phyloP scores from a whole-genome alignment of 2,888 invertebrate species.

The Dynastes tityus region DNA sequence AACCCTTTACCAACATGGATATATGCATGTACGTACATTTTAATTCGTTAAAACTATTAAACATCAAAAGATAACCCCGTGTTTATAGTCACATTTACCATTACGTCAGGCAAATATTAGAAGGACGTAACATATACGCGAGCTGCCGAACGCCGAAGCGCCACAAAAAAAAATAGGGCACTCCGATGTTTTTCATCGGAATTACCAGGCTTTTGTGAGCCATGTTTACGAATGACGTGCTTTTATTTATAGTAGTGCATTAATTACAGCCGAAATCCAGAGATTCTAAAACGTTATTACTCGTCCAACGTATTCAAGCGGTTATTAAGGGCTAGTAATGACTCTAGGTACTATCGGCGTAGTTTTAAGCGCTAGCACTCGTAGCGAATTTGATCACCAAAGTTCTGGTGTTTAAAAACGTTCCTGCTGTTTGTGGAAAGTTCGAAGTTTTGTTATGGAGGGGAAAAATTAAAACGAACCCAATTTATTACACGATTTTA shows the following conservation, averaged over 20 bases:
- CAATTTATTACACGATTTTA: too few relatives aligned
- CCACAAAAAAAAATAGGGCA: neutral
- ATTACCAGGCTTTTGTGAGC: slow-evolving; percentile 3
- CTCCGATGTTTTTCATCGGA: neutral
- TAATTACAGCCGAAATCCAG: neutral
- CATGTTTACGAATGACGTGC: neutral
- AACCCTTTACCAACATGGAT: too few relatives aligned
- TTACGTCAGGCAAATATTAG: slow-evolving; percentile 6
- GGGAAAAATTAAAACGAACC: too few relatives aligned
- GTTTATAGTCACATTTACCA: slow-evolving; percentile 17
- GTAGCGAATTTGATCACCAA: too few relatives aligned
- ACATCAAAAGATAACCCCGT: slow-evolving; percentile 24
- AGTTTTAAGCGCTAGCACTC: too few relatives aligned
- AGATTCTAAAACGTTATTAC: neutral
- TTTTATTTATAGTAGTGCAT: slow-evolving; percentile 11
- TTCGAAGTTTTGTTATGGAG: too few relatives aligned
- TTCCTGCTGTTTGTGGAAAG: too few relatives aligned
- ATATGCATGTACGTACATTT: neutral
- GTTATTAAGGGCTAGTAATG: neutral
- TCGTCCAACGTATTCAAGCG: neutral
- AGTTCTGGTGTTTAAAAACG: too few relatives aligned
- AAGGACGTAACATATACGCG: neutral
- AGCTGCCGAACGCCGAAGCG: neutral
- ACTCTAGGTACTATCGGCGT: too few relatives aligned
- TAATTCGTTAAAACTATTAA: slow-evolving; percentile 25